phyloP scores from a whole-genome alignment of 2,797 vertebrate genomes.

The Clarias fuscus region DNA sequence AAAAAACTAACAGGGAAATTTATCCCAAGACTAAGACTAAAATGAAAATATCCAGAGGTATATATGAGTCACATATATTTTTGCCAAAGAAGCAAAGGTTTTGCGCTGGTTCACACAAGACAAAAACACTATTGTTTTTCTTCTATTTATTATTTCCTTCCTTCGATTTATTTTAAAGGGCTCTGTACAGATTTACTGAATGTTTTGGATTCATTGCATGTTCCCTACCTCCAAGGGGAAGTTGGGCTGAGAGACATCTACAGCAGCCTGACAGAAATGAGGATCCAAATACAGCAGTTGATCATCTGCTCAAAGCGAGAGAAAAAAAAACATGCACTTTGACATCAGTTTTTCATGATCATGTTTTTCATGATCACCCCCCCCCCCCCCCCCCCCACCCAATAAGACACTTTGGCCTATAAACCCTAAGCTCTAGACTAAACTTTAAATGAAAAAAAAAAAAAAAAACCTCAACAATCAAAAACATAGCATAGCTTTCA shows the following conservation, averaged over 20 bases:
- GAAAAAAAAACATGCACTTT: neutral
- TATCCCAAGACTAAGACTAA: too few relatives aligned
- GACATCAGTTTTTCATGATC: neutral
- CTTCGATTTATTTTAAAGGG: too few relatives aligned
- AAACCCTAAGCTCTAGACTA: neutral
- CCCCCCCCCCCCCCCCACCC: neutral
- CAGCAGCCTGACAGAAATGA: slow-evolving; percentile 85
- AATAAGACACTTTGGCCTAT: neutral
- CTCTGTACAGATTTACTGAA: neutral
- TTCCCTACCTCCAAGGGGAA: slow-evolving; percentile 81
- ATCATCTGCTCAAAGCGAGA: slow-evolving; percentile 72
- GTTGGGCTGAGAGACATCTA: slow-evolving; percentile 76
- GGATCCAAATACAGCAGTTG: slow-evolving; percentile 89
- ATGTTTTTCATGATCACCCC: neutral
- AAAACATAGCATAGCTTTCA: neutral
- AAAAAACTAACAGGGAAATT: too few relatives aligned
- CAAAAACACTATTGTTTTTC: too few relatives aligned
- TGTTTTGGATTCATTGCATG: neutral
- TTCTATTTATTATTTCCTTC: too few relatives aligned
- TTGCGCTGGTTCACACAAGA: too few relatives aligned
- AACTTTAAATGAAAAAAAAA: neutral
- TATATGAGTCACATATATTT: too few relatives aligned
- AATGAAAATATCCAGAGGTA: too few relatives aligned
- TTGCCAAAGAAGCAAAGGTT: too few relatives aligned
- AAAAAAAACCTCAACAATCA: neutral